A percentile compares a stretch with the other conserved stretches of the same genome.
phyloP scores from a whole-genome alignment of 1,140 invertebrate genomes.

The Saccostrea cuccullata region DNA sequence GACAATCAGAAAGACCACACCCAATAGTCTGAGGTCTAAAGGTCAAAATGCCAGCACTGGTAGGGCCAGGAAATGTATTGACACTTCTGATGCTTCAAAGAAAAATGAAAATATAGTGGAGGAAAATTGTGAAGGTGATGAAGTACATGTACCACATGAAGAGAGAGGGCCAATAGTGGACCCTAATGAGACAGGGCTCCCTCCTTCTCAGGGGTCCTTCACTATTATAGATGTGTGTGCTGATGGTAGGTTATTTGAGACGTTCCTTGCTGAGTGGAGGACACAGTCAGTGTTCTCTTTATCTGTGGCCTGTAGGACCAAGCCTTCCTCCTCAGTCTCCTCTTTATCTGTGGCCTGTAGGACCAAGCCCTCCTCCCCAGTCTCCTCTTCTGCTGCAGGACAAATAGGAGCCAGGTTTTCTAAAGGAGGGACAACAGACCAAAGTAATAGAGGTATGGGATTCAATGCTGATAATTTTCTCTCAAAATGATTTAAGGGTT shows the following conservation, averaged over 20 bases:
- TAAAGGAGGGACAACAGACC: slow-evolving; percentile 43
- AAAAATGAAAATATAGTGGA: neutral
- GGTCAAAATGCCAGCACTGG: neutral
- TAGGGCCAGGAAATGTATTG: neutral
- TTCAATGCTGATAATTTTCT: too few species aligned
- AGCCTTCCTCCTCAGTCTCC: slow-evolving; percentile 45
- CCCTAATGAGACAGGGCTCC: slow-evolving; percentile 55
- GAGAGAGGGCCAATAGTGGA: slow-evolving; percentile 56
- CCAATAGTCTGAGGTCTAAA: neutral
- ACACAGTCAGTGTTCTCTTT: slow-evolving; percentile 71
- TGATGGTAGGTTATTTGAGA: slow-evolving; percentile 73
- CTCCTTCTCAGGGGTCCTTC: slow-evolving; percentile 69
- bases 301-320: slow-evolving; percentile 76
- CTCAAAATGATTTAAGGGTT: too few species aligned
- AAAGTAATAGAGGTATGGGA: neutral
- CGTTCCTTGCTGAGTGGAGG: slow-evolving; percentile 77
- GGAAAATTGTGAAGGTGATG: slow-evolving; percentile 37
- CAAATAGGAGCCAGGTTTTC: slow-evolving; percentile 71
- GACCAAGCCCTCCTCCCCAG: too few species aligned
- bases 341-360: too few species aligned
- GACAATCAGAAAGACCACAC: neutral
- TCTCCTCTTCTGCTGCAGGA: slow-evolving; percentile 13
- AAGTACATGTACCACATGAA: neutral
- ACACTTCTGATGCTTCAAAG: neutral
- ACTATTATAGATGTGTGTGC: slow-evolving; percentile 78